Evolutionary conservation across 2,888 invertebrate genomes (phyloP), one percentile per base, ranked within the genome.

Genomic region (Pteria penguin): DNA sequence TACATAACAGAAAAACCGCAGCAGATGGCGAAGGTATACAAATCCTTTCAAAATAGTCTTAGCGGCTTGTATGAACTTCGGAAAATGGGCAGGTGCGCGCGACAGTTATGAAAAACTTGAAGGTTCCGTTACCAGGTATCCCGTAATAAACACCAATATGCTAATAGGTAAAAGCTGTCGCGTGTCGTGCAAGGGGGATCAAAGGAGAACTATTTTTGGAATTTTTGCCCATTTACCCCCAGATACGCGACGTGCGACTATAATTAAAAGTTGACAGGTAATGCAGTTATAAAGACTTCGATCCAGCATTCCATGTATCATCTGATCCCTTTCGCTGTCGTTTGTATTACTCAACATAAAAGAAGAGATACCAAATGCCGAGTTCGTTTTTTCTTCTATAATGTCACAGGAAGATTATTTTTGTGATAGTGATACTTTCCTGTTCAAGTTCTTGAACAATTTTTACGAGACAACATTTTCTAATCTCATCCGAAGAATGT

Each of bases 41-140:
- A 22, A 36, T 36, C 52, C 55, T 31, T 52, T 52, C 68, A 68
- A 68, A 68, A 29, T 68, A 33, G 68, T 68, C 68, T 31, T 68
- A 31, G 27, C 57, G 55, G 57, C 68, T 68, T 57, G 55, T 55
- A 26, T 57, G 32, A 68, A 27, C 55, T 68, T 57, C 57, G 31
- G 45, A 70, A 68, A 65, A 62, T 45, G 68, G 68, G 57, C 75
- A 75, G 75, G 65, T 75, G 75, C 68, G 62, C 60, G 54, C 31
- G 70, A 31, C 65, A 52, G 65, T 63, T 58, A 65, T 58, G 26
- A 31, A 75, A 70, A 75, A 67, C 45, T 33, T 62, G 55, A 45
- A 24, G 58, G 57, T 70, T 32, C 75, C 75, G 75, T 75, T 75
- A 75, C 75, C 75, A 55, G 70, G 70, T 70, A 33, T 32, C 57